Percentiles rank a stretch among this genome's conserved stretches.
phyloP scores from a whole-genome alignment of 1,140 invertebrate genomes.

The Agrypnia vestita region DNA sequence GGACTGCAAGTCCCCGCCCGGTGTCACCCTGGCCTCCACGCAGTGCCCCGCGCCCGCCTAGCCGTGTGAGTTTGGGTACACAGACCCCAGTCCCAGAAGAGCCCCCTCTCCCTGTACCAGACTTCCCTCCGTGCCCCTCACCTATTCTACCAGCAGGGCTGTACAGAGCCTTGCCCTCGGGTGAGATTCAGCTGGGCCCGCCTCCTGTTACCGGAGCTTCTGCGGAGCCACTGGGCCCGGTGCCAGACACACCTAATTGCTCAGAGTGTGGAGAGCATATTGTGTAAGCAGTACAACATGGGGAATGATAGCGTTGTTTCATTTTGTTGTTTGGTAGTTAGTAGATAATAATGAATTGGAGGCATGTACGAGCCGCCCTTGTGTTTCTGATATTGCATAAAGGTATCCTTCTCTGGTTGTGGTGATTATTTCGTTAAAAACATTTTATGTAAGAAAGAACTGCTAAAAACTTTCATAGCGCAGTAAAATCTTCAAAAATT shows the following conservation, averaged over 20 bases:
- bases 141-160: slow-evolving; percentile 71
- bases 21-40: slow-evolving; percentile 54
- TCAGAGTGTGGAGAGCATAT: slow-evolving; percentile 83
- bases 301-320: slow-evolving; percentile 20
- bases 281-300: slow-evolving; percentile 77
- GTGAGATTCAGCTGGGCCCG: slow-evolving; percentile 66
- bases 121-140: slow-evolving; percentile 65
- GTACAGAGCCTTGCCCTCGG: slow-evolving; percentile 67
- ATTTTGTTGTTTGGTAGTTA: slow-evolving; percentile 32
- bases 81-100: slow-evolving; percentile 62
- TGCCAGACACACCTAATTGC: slow-evolving; percentile 77
- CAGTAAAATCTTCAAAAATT: no score
- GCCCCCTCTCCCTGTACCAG: slow-evolving; percentile 54
- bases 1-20: slow-evolving; percentile 63
- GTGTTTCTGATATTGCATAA: no score
- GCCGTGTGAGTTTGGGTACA: slow-evolving; percentile 61
- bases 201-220: slow-evolving; percentile 62
- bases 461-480: no score
- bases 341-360: neutral
- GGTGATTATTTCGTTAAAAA: no score
- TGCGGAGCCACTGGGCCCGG: slow-evolving; percentile 64
- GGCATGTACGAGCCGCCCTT: neutral
- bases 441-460: no score
- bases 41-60: slow-evolving; percentile 53
- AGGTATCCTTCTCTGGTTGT: neutral